A percentile compares a stretch with the other conserved stretches of the same genome.
These are phyloP conservation scores for Nanorana parkeri DNA, from an alignment of 2,113 vertebrate genomes.

Conservation along the genomic window DNA sequence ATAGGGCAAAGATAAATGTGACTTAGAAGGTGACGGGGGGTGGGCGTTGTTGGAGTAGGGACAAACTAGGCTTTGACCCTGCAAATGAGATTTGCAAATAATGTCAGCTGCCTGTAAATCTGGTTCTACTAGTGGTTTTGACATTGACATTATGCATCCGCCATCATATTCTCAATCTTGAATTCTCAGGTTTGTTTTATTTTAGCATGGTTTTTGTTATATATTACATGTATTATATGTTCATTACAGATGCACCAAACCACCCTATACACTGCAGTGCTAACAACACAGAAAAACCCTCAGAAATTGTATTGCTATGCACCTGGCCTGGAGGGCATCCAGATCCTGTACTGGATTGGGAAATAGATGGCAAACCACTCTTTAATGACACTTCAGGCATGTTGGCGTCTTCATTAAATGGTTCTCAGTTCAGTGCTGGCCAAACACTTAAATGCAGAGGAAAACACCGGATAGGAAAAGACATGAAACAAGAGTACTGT, in stretches of 20 bases:
- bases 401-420: constrained; percentile 72
- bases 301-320: constrained; percentile 77
- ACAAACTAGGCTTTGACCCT: too few relatives aligned
- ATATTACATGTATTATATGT: constrained; percentile 11
- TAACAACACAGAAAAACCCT: background rate
- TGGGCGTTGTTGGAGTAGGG: too few relatives aligned
- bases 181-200: too few relatives aligned
- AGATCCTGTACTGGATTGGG: constrained; percentile 79
- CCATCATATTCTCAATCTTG: too few relatives aligned
- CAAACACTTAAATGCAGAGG: constrained; percentile 78
- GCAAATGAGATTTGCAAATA: too few relatives aligned
- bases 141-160: too few relatives aligned
- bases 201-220: too few relatives aligned
- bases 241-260: constrained; percentile 73
- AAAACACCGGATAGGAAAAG: constrained; percentile 62
- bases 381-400: constrained; percentile 63
- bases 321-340: constrained; percentile 84
- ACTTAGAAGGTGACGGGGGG: too few relatives aligned
- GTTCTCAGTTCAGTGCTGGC: constrained; percentile 69
- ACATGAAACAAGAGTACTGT: constrained; percentile 66
- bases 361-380: constrained; percentile 60
- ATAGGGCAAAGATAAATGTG: too few relatives aligned
- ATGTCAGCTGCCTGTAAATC: too few relatives aligned
- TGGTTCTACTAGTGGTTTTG: too few relatives aligned
- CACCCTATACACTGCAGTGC: constrained; percentile 75